Percentiles rank a stretch among this genome's conserved stretches.
Conservation (phyloP, 53 echinoderm and acorn worm genomes). For the Stichopus horrens region DNA sequence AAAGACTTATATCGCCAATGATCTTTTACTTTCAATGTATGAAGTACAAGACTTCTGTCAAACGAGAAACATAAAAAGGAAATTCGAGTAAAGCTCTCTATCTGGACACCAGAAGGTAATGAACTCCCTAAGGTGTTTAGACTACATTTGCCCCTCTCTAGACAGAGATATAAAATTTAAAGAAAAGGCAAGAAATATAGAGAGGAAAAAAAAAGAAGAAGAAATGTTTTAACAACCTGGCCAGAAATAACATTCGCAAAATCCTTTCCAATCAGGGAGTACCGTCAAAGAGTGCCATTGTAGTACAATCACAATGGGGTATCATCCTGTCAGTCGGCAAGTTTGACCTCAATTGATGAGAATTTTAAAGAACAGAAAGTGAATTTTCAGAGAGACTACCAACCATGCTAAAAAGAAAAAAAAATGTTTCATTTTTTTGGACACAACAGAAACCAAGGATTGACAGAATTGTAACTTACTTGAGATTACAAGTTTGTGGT, state of each 20-base stretch:
- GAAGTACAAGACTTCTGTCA: no score
- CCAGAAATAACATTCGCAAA: constrained; percentile 6
- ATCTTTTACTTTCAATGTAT: no score
- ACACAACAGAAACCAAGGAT: no score
- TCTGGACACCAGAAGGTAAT: constrained; percentile 1
- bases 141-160: constrained; percentile 3
- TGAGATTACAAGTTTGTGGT: no score
- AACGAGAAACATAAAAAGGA: no score
- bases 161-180: background rate
- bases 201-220: background rate
- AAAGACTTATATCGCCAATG: no score
- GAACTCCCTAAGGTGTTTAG: background rate
- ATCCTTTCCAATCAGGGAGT: background rate
- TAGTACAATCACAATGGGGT: background rate
- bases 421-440: no score
- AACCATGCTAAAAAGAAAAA: no score
- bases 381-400: no score
- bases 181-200: background rate
- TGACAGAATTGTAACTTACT: no score
- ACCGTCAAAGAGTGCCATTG: background rate
- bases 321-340: background rate
- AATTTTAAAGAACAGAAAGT: no score
- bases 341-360: background rate
- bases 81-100: background rate
- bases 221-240: background rate